Evolutionary conservation across 2,113 vertebrate species (phyloP), one percentile per base, ranked within the genome.

Genomic region (Puffinus mauretanicus): DNA sequence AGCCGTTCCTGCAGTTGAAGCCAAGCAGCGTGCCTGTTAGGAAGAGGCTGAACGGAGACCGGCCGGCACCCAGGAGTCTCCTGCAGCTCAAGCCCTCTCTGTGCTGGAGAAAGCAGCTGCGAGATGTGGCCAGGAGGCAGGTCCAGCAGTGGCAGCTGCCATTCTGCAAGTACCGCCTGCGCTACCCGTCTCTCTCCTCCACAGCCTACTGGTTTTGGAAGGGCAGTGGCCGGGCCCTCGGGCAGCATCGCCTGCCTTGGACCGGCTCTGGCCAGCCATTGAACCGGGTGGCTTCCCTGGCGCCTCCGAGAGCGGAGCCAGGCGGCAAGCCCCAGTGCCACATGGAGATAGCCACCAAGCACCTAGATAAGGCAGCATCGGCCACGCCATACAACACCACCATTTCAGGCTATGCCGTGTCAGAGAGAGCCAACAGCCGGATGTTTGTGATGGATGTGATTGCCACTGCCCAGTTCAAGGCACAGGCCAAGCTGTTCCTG

Each of bases 401-500:
- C 13, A 73, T 95, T 32, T 90, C 98, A 0, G 91, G 97, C 82
- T 98, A 91, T 21, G 90, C 96, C 30, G 2, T 95, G 46, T 97
- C 97, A 0, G 91, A 94, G n/a, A 96, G 95, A 36, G 94, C 96
- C 57, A 97, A 97, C 12, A 97, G 98, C 94, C 98, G 93, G 38
- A 97, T 98, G 97, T 98, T 99, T 76, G 97, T 98, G 69, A 98
- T 99, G 98, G 99, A 99, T 98, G 98, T 99, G 62, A 98, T 99
- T 0, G 98, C 98, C 38, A 97, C 98, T 69, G 98, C 99, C 6
- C 99, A 99, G 91, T 99, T 99, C 97, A 99, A 99, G 98, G 99
- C 99, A 57, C 99, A 99, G 95, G 99, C 99, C 72, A 99, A 99
- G 97, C 97, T 99, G 47, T 99, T 99, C 94, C 96, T 99, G 96